Percentiles rank a stretch among this genome's conserved stretches.
These are phyloP conservation scores for Anser cygnoides DNA, from an alignment of 2,113 vertebrate species.

Conservation along the genomic window DNA sequence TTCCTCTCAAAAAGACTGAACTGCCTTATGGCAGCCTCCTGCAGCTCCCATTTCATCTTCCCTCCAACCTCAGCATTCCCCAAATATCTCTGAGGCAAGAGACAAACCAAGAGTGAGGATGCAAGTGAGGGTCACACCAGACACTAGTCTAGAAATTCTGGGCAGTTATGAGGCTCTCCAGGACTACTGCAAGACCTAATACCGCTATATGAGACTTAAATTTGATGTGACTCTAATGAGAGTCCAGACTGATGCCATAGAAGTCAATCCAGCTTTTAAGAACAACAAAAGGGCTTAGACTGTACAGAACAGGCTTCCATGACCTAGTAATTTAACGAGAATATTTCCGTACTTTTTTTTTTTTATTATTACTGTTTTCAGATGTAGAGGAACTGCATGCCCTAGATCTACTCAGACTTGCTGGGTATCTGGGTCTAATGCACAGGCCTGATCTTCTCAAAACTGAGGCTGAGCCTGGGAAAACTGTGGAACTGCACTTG, in stretches of 20 bases:
- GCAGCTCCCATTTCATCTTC: background rate
- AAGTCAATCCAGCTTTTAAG: background rate
- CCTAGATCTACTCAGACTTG: background rate
- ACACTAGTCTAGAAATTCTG: background rate
- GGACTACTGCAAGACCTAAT: background rate
- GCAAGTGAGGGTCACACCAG: background rate
- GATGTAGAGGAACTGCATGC: background rate
- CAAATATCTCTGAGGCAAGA: background rate
- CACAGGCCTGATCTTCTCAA: background rate
- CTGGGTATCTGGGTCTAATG: background rate
- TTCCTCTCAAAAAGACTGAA: background rate
- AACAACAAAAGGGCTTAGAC: background rate
- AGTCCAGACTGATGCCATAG: background rate
- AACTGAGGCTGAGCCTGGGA: background rate
- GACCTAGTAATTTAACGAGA: background rate
- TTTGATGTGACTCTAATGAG: background rate
- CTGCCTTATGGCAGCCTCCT: background rate
- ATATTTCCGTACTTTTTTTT: background rate
- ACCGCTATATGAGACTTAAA: background rate
- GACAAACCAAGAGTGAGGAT: background rate
- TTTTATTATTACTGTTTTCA: background rate
- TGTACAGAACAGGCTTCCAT: background rate
- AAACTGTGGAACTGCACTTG: background rate
- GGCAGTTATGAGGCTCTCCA: background rate
- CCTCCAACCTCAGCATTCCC: background rate